Conservation (phyloP, 2,797 vertebrate genomes). For the Eulemur coronatus region DNA sequence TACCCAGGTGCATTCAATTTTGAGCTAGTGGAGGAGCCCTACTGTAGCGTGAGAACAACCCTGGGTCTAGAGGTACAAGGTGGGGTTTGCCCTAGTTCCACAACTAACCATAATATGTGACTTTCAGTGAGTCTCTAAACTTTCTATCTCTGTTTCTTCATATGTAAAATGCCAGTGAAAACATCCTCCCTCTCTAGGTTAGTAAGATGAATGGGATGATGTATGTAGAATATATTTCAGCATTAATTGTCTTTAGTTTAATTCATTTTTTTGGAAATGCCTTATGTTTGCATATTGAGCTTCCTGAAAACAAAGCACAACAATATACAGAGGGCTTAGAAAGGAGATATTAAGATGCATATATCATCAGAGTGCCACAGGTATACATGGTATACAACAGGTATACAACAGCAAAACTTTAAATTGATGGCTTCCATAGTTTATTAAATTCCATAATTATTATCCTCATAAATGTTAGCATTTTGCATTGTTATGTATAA, state of each 20-base stretch:
- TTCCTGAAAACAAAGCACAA: slow-evolving; percentile 16
- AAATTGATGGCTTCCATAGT: background rate
- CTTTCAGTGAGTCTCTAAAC: background rate
- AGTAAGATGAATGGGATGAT: background rate
- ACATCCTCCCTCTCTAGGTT: background rate
- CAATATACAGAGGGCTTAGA: background rate
- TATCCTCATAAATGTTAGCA: slow-evolving; percentile 24
- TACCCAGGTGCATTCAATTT: slow-evolving; percentile 28
- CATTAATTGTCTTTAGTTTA: background rate
- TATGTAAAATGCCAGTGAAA: background rate
- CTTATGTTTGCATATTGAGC: background rate
- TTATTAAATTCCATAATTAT: background rate
- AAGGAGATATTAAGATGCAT: background rate
- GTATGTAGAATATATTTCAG: background rate
- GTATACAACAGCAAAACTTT: background rate
- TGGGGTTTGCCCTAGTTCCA: background rate
- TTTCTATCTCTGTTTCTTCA: background rate
- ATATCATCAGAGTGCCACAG: background rate
- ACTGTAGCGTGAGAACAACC: background rate
- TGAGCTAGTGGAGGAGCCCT: background rate
- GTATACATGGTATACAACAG: background rate
- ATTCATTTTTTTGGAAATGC: slow-evolving; percentile 6
- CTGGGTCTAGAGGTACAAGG: background rate
- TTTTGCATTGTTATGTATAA: background rate
- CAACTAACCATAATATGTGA: background rate